phyloP scores from a whole-genome alignment of 1,140 invertebrate genomes.

The Tribolium madens region DNA sequence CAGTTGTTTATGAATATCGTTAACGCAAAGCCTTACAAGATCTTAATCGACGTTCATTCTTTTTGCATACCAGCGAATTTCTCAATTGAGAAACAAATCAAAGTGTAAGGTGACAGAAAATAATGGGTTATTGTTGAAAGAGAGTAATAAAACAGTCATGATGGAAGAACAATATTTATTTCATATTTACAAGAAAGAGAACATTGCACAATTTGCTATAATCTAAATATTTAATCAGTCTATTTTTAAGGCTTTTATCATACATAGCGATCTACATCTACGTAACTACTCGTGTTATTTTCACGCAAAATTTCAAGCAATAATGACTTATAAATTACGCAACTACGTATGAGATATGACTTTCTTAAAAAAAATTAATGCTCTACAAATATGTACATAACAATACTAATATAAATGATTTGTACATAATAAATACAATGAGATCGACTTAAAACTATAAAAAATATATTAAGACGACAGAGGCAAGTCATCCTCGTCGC shows the following conservation, averaged over 20 bases:
- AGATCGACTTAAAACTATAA: slow-evolving; percentile 1
- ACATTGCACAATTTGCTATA: slow-evolving; percentile 52
- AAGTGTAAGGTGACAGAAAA: neutral
- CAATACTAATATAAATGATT: slow-evolving; percentile 36
- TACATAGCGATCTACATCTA: slow-evolving; percentile 46
- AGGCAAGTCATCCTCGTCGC: slow-evolving; percentile 77
- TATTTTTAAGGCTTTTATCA: slow-evolving; percentile 54
- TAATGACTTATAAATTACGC: slow-evolving; percentile 16
- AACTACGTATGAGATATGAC: slow-evolving; percentile 47
- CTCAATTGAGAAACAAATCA: slow-evolving; percentile 6
- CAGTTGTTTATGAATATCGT: slow-evolving; percentile 52
- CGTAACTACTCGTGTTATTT: slow-evolving; percentile 40
- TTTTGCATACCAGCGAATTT: slow-evolving; percentile 10
- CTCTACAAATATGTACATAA: slow-evolving; percentile 35
- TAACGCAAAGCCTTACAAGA: slow-evolving; percentile 27
- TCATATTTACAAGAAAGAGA: slow-evolving; percentile 43
- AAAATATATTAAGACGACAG: slow-evolving; percentile 24
- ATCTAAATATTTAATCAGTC: slow-evolving; percentile 54
- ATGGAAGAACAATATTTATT: slow-evolving; percentile 44
- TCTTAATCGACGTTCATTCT: slow-evolving; percentile 26
- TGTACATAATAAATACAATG: slow-evolving; percentile 30
- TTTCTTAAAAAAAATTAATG: neutral
- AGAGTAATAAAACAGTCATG: neutral
- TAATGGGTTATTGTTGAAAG: neutral
- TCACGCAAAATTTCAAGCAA: slow-evolving; percentile 28